phyloP scores from a whole-genome alignment of 2,113 vertebrate species.

The Podarcis cretensis region DNA sequence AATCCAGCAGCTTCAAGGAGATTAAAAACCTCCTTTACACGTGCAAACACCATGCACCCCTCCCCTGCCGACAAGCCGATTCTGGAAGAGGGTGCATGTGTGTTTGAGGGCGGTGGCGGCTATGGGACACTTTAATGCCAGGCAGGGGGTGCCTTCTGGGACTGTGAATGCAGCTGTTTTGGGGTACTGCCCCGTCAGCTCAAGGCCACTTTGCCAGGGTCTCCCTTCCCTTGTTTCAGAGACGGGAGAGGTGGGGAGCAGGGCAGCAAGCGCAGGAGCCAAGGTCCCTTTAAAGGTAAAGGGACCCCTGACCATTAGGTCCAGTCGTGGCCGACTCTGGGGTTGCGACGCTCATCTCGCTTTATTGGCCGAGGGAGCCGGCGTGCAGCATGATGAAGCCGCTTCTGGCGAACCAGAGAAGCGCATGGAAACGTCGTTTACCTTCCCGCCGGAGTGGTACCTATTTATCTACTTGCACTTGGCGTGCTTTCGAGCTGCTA shows the following conservation, averaged over 20 bases:
- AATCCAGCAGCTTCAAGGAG: conserved; percentile 43
- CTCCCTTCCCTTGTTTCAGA: neutral
- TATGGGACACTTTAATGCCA: neutral
- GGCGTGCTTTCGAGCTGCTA: too few relatives aligned
- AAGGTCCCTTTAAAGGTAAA: too few relatives aligned
- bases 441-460: too few relatives aligned
- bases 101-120: neutral
- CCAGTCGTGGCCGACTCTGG: too few relatives aligned
- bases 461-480: too few relatives aligned
- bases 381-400: too few relatives aligned
- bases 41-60: neutral
- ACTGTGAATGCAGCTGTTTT: conserved; percentile 20
- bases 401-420: too few relatives aligned
- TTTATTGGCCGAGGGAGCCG: too few relatives aligned
- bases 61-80: neutral
- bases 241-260: neutral
- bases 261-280: neutral
- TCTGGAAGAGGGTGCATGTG: conserved; percentile 26
- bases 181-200: too few relatives aligned
- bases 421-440: too few relatives aligned
- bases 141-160: neutral
- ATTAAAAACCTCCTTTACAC: conserved; percentile 31
- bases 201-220: neutral
- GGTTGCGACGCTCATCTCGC: too few relatives aligned
- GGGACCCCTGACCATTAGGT: too few relatives aligned